Conservation (phyloP, 2,888 invertebrate genomes). For the Baronia brevicornis region DNA sequence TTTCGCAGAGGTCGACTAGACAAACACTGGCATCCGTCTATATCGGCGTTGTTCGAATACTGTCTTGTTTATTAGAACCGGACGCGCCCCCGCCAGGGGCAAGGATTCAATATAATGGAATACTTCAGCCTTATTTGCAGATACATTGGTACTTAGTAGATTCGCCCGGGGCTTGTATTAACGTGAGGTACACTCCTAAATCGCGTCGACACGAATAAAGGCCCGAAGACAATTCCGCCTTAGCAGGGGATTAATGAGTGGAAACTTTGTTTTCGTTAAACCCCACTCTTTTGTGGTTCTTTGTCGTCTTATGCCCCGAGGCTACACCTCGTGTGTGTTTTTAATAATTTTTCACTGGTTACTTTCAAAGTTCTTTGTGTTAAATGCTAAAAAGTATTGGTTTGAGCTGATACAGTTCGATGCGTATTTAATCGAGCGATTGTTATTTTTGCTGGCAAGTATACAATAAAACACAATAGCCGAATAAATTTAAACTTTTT, state of each 20-base stretch:
- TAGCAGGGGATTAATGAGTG: slow-evolving; percentile 24
- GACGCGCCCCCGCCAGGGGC: slow-evolving; percentile 59
- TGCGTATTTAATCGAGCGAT: too few species aligned
- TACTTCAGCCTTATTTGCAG: slow-evolving; percentile 72
- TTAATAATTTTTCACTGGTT: slow-evolving; percentile 11
- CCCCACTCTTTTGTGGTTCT: slow-evolving; percentile 23
- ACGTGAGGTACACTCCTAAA: slow-evolving; percentile 46
- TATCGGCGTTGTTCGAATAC: slow-evolving; percentile 39
- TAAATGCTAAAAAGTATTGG: too few species aligned
- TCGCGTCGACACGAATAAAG: slow-evolving; percentile 43
- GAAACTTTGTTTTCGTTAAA: slow-evolving; percentile 25
- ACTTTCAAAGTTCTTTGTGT: slow-evolving; percentile 8
- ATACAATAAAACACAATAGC: too few species aligned
- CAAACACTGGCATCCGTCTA: slow-evolving; percentile 46
- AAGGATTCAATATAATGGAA: slow-evolving; percentile 73
- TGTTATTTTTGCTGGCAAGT: too few species aligned
- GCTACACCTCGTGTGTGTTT: slow-evolving; percentile 7
- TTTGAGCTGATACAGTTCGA: slow-evolving; percentile 7
- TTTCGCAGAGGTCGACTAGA: slow-evolving; percentile 31
- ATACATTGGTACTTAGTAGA: slow-evolving; percentile 61
- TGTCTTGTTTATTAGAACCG: slow-evolving; percentile 70
- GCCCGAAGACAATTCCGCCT: slow-evolving; percentile 23
- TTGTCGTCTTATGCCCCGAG: slow-evolving; percentile 8
- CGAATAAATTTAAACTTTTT: too few species aligned
- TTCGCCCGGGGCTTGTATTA: slow-evolving; percentile 59